Evolutionary conservation across 2,113 vertebrate species (phyloP).

Genomic region (Gulo gulo): DNA sequence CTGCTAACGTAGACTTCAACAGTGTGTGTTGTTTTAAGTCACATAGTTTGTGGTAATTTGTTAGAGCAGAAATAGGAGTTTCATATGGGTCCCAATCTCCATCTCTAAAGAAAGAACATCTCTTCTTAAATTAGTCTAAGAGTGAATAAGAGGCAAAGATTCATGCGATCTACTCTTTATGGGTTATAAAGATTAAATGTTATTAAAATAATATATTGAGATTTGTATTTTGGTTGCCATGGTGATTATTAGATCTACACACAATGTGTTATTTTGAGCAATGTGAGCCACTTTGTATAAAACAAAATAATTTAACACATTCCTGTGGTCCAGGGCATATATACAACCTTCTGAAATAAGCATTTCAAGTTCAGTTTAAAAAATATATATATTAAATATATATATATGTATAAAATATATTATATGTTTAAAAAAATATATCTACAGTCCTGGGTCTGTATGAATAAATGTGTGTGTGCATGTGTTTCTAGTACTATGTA

Average conservation of each 20-base stretch:
- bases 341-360: not conserved
- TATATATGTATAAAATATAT: no score
- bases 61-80: not conserved
- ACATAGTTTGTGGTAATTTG: not conserved
- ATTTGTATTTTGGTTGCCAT: conserved; percentile 56
- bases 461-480: not conserved
- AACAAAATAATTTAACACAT: conserved; percentile 8
- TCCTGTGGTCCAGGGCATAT: not conserved
- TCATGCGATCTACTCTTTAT: not conserved
- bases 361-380: not conserved
- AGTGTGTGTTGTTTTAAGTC: not conserved
- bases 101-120: not conserved
- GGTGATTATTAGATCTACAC: conserved; percentile 45
- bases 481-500: not conserved
- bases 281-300: conserved; percentile 40
- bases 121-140: not conserved
- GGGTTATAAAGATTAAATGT: conserved; percentile 49
- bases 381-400: no score
- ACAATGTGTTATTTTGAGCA: conserved; percentile 47
- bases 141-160: not conserved
- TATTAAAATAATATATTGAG: conserved; percentile 40
- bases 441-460: not conserved
- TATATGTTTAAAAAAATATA: not conserved
- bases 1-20: not conserved
- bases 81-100: not conserved